phyloP scores from a whole-genome alignment of 2,113 vertebrate genomes.

The Podarcis cretensis region DNA sequence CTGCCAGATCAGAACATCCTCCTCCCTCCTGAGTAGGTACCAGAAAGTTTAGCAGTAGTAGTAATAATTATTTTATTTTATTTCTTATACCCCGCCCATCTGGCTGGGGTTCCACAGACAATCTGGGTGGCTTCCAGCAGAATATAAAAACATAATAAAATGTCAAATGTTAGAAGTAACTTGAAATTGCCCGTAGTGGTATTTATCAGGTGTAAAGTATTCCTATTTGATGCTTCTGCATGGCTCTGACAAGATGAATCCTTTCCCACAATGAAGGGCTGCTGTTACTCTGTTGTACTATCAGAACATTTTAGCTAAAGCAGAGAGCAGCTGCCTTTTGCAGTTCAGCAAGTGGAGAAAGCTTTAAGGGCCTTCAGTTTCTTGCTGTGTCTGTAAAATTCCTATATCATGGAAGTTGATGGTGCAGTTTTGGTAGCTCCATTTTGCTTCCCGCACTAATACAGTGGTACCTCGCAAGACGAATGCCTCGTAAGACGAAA shows the following conservation, averaged over 20 bases:
- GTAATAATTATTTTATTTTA: too few species aligned
- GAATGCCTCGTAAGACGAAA: too few species aligned
- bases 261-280: neutral
- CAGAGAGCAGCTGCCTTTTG: neutral
- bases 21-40: neutral
- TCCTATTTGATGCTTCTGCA: neutral
- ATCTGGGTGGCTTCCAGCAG: too few species aligned
- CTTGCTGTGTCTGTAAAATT: neutral
- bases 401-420: neutral
- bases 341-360: neutral
- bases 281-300: neutral
- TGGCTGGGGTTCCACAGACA: too few species aligned
- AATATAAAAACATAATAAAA: too few species aligned
- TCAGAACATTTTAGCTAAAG: neutral
- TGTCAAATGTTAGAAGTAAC: too few species aligned
- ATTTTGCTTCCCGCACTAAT: neutral
- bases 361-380: neutral
- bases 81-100: too few species aligned
- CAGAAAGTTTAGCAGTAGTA: neutral
- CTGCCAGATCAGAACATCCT: neutral
- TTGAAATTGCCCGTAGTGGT: neutral
- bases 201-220: neutral
- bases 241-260: neutral
- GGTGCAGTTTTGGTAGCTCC: neutral
- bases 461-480: too few species aligned